Percentiles rank a stretch among this genome's conserved stretches.
These are phyloP conservation scores for Enoplosus armatus DNA, from an alignment of 2,797 vertebrate genomes.

Conservation along the genomic window DNA sequence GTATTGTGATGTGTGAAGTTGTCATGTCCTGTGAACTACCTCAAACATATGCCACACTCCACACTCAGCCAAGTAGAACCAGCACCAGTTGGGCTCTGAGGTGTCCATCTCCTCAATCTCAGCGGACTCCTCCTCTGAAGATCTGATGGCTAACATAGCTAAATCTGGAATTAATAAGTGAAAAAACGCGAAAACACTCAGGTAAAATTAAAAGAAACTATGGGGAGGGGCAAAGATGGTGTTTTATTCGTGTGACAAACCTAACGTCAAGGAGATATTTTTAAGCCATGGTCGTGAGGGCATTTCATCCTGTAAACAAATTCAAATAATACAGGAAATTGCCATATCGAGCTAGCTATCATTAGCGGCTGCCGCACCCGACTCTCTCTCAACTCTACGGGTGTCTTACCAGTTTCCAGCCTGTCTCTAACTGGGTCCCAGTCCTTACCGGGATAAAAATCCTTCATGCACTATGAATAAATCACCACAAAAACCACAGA, in stretches of 20 bases:
- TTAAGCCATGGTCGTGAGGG: constrained; percentile 22
- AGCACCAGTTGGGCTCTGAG: constrained; percentile 94
- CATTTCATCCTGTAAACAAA: constrained; percentile 49
- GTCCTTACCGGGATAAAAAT: constrained; percentile 28
- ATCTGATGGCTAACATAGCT: constrained; percentile 81
- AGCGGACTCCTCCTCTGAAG: constrained; percentile 81
- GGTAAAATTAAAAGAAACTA: background rate
- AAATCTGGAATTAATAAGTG: constrained; percentile 62
- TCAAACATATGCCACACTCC: constrained; percentile 99
- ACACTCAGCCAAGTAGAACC: constrained; percentile 98
- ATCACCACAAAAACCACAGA: background rate
- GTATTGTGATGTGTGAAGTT: constrained; percentile 8
- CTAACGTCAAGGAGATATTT: constrained; percentile 30
- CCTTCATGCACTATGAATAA: constrained; percentile 29
- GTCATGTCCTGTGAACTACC: constrained; percentile 80
- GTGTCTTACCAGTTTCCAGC: constrained; percentile 60
- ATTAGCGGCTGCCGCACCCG: constrained; percentile 54
- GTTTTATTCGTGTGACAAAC: constrained; percentile 21
- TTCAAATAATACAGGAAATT: constrained; percentile 41
- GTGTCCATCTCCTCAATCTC: constrained; percentile 95
- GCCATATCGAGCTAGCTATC: constrained; percentile 59
- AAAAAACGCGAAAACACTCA: constrained; percentile 23
- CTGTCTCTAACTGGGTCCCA: constrained; percentile 24
- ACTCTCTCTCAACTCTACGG: constrained; percentile 14
- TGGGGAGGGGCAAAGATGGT: background rate